Evolutionary conservation across 1,140 invertebrate genomes (phyloP).

Genomic region (Neodiprion pinetum): DNA sequence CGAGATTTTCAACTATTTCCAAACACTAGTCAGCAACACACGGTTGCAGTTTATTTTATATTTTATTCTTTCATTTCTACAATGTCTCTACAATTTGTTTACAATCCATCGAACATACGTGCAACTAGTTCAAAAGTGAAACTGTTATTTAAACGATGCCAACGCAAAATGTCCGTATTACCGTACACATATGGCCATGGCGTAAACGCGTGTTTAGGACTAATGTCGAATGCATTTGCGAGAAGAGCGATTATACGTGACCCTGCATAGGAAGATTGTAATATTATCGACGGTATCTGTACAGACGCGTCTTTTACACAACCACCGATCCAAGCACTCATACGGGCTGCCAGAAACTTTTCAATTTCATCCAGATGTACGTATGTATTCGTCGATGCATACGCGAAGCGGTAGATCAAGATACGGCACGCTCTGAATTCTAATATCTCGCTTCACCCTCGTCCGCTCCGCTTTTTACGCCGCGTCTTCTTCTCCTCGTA

Average conservation of each 20-base stretch:
- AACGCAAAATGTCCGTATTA: no score
- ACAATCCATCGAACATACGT: no score
- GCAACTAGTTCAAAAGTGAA: no score
- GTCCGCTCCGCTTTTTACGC: not conserved
- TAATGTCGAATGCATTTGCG: not conserved
- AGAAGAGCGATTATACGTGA: not conserved
- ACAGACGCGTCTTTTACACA: not conserved
- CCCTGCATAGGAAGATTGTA: not conserved
- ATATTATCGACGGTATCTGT: not conserved
- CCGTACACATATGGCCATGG: no score
- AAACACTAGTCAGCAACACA: no score
- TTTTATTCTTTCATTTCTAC: no score
- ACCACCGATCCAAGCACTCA: not conserved
- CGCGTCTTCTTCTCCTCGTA: not conserved
- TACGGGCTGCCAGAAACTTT: conserved; percentile 5
- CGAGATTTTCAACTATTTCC: no score
- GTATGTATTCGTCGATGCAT: conserved; percentile 31
- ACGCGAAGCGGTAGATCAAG: conserved; percentile 39
- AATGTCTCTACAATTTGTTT: no score
- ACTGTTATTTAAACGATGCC: no score
- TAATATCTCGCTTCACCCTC: not conserved
- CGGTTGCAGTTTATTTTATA: no score
- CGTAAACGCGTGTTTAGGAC: no score
- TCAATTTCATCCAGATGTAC: not conserved
- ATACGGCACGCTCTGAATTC: conserved; percentile 45